These are phyloP conservation scores for Drosophila subsilvestris DNA, from an alignment of 2,888 invertebrate species.

Conservation along the genomic window DNA sequence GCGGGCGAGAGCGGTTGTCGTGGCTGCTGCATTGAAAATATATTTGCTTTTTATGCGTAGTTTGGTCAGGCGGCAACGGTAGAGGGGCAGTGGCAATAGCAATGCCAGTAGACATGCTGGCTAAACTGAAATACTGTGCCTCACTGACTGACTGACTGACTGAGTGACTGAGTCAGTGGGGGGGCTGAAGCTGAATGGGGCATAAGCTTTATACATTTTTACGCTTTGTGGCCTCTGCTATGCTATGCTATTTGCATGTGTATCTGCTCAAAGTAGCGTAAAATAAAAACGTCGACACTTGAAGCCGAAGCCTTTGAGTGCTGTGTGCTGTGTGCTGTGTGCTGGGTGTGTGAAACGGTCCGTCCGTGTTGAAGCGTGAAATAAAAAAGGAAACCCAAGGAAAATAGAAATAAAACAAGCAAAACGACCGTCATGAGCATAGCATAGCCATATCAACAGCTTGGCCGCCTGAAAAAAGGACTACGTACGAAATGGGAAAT, in stretches of 20 bases:
- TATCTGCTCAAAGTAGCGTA: constrained; percentile 61
- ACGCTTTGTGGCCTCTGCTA: constrained; percentile 63
- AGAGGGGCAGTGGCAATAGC: constrained; percentile 17
- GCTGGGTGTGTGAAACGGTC: neutral
- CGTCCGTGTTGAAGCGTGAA: constrained; percentile 42
- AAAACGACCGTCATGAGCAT: constrained; percentile 25
- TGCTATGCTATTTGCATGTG: constrained; percentile 51
- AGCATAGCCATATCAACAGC: constrained; percentile 3
- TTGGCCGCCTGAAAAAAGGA: constrained; percentile 20
- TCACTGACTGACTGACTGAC: constrained; percentile 46
- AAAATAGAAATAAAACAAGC: constrained; percentile 32
- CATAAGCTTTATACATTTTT: constrained; percentile 68
- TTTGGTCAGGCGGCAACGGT: constrained; percentile 25
- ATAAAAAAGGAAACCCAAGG: constrained; percentile 18
- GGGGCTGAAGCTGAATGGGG: constrained; percentile 13
- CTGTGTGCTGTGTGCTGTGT: constrained; percentile 1
- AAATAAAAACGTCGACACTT: constrained; percentile 51
- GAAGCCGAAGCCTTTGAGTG: constrained; percentile 49
- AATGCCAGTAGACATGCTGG: constrained; percentile 2
- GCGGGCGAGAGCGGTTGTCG: constrained; percentile 17
- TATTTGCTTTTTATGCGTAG: constrained; percentile 52
- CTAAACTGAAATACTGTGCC: constrained; percentile 61
- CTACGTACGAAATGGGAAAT: constrained; percentile 31
- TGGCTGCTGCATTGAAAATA: constrained; percentile 59
- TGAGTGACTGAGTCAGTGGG: constrained; percentile 29